phyloP scores from a whole-genome alignment of 2,797 vertebrate genomes.

The Sebastes reedi region DNA sequence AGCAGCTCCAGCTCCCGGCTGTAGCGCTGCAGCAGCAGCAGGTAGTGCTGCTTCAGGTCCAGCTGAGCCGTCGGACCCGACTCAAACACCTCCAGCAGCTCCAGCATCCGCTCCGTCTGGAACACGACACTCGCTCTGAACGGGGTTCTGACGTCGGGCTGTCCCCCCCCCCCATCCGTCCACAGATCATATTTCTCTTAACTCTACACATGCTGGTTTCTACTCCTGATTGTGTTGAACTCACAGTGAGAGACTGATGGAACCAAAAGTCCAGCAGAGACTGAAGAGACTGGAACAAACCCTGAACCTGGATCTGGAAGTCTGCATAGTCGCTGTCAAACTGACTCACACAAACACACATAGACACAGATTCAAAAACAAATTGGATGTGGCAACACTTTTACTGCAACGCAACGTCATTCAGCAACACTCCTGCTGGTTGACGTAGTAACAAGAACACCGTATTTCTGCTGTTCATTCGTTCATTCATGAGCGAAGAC shows the following conservation, averaged over 20 bases:
- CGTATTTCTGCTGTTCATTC: too few species aligned
- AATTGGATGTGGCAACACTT: too few species aligned
- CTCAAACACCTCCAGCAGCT: constrained; percentile 81
- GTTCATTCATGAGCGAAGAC: too few species aligned
- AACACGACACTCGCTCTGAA: neutral
- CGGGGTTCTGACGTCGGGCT: too few species aligned
- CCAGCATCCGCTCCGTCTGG: constrained; percentile 84
- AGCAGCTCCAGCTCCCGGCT: constrained; percentile 83
- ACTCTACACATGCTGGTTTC: neutral
- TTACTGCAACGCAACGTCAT: too few species aligned
- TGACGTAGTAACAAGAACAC: too few species aligned
- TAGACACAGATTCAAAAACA: too few species aligned
- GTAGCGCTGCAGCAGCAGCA: constrained; percentile 81
- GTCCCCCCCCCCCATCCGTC: too few species aligned
- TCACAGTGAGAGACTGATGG: constrained; percentile 79
- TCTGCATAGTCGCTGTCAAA: constrained; percentile 88
- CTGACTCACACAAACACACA: constrained; percentile 54
- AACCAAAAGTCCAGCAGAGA: constrained; percentile 85
- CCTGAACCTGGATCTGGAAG: constrained; percentile 84
- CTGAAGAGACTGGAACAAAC: constrained; percentile 81
- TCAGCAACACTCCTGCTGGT: too few species aligned
- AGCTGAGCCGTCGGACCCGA: constrained; percentile 69
- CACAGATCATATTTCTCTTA: neutral
- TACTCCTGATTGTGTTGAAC: constrained; percentile 29
- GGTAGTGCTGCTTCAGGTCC: constrained; percentile 80